These are phyloP conservation scores for Urechis unicinctus DNA, from an alignment of 2,888 invertebrate genomes.

Conservation along the genomic window DNA sequence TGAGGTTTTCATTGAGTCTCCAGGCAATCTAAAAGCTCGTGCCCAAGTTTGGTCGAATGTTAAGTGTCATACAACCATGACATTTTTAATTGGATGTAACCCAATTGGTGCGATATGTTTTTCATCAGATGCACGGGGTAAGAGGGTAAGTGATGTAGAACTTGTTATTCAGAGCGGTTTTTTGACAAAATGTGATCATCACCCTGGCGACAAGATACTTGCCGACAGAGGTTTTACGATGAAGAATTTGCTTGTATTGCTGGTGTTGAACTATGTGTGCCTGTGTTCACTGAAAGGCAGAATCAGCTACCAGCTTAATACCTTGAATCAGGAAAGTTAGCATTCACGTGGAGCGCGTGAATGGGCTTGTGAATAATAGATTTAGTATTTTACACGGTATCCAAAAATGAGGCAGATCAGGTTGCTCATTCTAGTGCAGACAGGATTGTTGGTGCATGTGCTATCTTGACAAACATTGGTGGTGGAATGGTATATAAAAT, in stretches of 20 bases:
- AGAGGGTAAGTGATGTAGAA: constrained; percentile 18
- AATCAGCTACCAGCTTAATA: neutral
- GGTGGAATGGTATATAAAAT: too few relatives aligned
- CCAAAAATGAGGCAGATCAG: too few relatives aligned
- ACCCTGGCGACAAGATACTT: too few relatives aligned
- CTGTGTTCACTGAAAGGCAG: neutral
- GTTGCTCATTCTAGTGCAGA: too few relatives aligned
- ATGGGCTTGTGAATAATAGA: constrained; percentile 3
- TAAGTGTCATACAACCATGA: constrained; percentile 14
- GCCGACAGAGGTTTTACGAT: too few relatives aligned
- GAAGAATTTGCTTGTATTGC: neutral
- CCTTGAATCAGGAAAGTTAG: constrained; percentile 1
- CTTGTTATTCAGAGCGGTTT: neutral
- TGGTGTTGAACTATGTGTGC: too few relatives aligned
- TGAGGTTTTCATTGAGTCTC: too few relatives aligned
- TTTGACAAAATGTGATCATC: too few relatives aligned
- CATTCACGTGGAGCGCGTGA: constrained; percentile 5
- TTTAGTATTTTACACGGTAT: neutral
- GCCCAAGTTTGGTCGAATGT: constrained; percentile 13
- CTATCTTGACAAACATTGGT: too few relatives aligned
- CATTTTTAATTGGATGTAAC: constrained; percentile 7
- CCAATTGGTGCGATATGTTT: constrained; percentile 16
- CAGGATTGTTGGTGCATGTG: too few relatives aligned
- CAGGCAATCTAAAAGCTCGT: too few relatives aligned
- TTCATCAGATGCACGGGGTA: constrained; percentile 19